Conservation (phyloP, 1,140 invertebrate genomes). For the Venustaconcha ellipsiformis region DNA sequence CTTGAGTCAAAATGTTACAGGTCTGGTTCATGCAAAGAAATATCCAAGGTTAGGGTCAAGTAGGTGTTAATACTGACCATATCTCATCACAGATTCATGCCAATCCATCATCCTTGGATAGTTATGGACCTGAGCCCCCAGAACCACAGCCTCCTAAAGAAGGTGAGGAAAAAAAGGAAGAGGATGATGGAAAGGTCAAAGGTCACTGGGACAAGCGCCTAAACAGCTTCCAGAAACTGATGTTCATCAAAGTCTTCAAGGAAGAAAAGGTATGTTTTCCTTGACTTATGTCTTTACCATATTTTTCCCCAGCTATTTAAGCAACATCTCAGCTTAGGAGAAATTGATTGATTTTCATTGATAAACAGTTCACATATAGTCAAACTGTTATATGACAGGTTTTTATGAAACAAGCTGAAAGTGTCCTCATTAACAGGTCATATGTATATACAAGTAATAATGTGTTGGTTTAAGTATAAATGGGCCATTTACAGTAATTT, state of each 20-base stretch:
- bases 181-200: slow-evolving; percentile 46
- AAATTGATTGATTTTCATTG: too few species aligned
- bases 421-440: too few species aligned
- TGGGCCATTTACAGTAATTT: too few species aligned
- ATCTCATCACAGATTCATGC: slow-evolving; percentile 44
- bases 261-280: slow-evolving; percentile 58
- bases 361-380: too few species aligned
- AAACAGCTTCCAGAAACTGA: slow-evolving; percentile 68
- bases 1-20: too few species aligned
- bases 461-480: too few species aligned
- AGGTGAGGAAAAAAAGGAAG: slow-evolving; percentile 25
- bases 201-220: slow-evolving; percentile 65
- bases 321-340: too few species aligned
- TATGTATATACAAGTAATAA: too few species aligned
- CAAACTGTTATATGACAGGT: too few species aligned
- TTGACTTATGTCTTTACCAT: too few species aligned
- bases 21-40: not conserved
- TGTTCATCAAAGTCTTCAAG: slow-evolving; percentile 67
- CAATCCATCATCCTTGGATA: slow-evolving; percentile 55
- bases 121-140: slow-evolving; percentile 53
- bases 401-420: too few species aligned
- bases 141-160: slow-evolving; percentile 46
- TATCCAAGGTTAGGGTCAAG: not conserved
- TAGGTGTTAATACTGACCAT: not conserved
- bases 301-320: too few species aligned